A percentile compares a stretch with the other conserved stretches of the same genome.
phyloP scores from a whole-genome alignment of 2,113 vertebrate species.

The Sterrhoptilus dennistouni region DNA sequence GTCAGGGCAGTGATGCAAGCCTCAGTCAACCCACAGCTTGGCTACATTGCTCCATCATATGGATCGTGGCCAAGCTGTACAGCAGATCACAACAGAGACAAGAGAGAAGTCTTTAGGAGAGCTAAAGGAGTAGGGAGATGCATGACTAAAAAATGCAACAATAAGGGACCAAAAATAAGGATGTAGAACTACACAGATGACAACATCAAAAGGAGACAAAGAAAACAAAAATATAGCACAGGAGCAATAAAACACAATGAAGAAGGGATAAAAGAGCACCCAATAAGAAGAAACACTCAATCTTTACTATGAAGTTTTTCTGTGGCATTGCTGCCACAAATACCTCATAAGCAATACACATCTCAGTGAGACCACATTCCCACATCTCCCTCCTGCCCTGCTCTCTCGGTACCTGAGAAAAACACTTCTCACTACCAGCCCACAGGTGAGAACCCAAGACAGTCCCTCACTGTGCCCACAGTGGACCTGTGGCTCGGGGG shows the following conservation, averaged over 20 bases:
- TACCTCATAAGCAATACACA: background rate
- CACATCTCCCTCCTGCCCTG: fast-evolving
- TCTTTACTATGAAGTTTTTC: background rate
- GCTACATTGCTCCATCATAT: background rate
- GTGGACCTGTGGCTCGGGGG: fast-evolving
- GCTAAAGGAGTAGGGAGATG: background rate
- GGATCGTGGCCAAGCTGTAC: background rate
- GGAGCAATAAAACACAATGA: background rate
- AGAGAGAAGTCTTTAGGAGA: background rate
- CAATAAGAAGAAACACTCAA: fast-evolving
- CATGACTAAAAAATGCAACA: background rate
- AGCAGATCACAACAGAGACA: background rate
- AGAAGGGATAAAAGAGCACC: background rate
- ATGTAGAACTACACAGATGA: background rate
- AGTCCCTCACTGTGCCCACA: background rate
- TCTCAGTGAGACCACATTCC: background rate
- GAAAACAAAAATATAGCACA: background rate
- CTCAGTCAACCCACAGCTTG: background rate
- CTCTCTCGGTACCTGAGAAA: background rate
- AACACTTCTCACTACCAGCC: background rate
- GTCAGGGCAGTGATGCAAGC: background rate
- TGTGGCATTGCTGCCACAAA: background rate
- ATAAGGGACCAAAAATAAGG: background rate
- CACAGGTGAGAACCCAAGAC: background rate
- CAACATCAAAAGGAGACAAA: background rate